Evolutionary conservation across 1,140 invertebrate genomes (phyloP), one percentile per base, ranked within the genome.

Genomic region (Drosophila takahashii): DNA sequence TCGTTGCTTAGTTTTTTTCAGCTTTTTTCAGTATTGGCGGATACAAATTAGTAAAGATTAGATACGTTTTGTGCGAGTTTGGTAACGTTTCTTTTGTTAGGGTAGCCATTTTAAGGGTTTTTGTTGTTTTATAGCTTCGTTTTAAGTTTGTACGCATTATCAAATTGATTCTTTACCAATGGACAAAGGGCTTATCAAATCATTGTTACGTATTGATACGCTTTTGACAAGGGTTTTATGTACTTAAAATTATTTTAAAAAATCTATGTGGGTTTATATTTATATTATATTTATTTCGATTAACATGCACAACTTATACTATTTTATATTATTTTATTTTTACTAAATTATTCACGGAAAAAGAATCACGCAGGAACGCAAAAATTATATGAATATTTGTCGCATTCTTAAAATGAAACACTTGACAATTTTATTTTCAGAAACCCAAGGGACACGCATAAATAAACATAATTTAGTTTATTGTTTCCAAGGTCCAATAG

Each of bases 21-120:
- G 16, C 15, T 27, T 66, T 47, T 15, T 27, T n/a, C 47, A 15
- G 54, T 51, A 62, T 54, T 42, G 39, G 44, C 34, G 34, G 29
- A 57, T 57, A 78, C 69, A 71, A 81, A 71, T 86, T 81, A 56
- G n/a, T 9, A 11, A 41, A 64, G 60, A 86, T 78, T 72, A 72
- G 75, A 72, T 36, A 44, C 16, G 69, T 47, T 37, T 41, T 22
- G 36, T 51, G 44, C 39, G 34, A 54, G 42, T 48, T 75, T 75
- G 70, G 53, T 47, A 56, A 66, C 27, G 74, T 37, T 61, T 58
- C 62, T 60, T 81, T 62, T 81, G 77, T 85, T 81, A 62, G 66
- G 73, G 72, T 70, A 81, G 72, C 42, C 45, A 59, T 47, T 15
- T 53, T 16, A 16, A 37, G 8, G 3, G 7, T 9, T 42, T 15